Evolutionary conservation across 2,113 vertebrate species (phyloP).

Genomic region (Stercorarius parasiticus): DNA sequence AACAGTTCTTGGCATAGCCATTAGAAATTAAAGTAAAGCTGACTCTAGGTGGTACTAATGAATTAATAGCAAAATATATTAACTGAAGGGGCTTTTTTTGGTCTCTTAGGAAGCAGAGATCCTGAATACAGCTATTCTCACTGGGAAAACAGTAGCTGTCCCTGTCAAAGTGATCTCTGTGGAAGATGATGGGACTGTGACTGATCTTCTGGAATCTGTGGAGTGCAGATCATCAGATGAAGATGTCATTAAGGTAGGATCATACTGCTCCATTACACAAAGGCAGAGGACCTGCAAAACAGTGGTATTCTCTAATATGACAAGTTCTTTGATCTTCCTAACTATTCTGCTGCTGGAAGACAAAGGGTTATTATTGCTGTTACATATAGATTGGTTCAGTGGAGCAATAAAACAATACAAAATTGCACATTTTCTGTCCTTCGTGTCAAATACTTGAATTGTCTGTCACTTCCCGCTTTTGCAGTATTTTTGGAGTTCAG

Average conservation of each 20-base stretch:
- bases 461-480: background rate
- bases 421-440: background rate
- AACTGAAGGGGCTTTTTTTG: background rate
- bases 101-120: constrained; percentile 77
- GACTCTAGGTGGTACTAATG: background rate
- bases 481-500: background rate
- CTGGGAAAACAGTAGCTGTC: constrained; percentile 83
- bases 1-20: background rate
- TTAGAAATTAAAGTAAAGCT: background rate
- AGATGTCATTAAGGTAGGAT: constrained; percentile 86
- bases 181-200: constrained; percentile 79
- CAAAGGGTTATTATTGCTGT: background rate
- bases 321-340: background rate
- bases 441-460: background rate
- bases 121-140: constrained; percentile 92
- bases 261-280: background rate
- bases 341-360: background rate
- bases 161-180: constrained; percentile 86
- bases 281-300: background rate
- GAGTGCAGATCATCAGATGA: constrained; percentile 85
- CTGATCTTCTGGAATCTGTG: constrained; percentile 79
- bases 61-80: background rate
- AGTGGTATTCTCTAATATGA: background rate
- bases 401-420: background rate
- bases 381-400: background rate